Evolutionary conservation across 1,140 invertebrate genomes (phyloP), one percentile per base, ranked within the genome.

Genomic region (Polypedilum pembai): DNA sequence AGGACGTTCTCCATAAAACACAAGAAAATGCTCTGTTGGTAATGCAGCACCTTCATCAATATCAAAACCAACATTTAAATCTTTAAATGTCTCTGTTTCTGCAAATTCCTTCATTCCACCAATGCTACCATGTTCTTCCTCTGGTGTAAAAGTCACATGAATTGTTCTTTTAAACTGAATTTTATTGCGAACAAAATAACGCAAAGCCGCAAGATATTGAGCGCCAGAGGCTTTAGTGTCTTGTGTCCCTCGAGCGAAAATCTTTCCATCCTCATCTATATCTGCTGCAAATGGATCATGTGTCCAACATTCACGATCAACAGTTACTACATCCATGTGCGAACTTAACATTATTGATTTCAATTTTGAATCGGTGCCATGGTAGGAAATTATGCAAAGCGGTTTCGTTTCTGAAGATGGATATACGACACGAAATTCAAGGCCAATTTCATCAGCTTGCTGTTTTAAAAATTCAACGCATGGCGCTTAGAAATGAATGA

Each of bases 271-370:
- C 10, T 87, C 87, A 77, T 91, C 89, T 73, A 93, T 88, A 12
- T 88, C 82, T 0, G 90, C 93, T 45, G 82, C 86, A 80, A 94
- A 95, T 3, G 93, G 93, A 17, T 85, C 83, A 76, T 87, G 82
- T 0, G 80, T 85, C 87, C 87, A 89, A 75, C 84, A 86, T 76
- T 88, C 85, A 75, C 76, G 74, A 81, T 90, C 94, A 0, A 95
- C 94, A 4, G 95, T 94, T 3, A 98, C 96, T 20, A 98, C 95
- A 84, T 98, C 95, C 87, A 94, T 97, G 78, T 98, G 95, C 12
- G 94, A 96, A 80, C 96, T 96, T 1, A 98, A 86, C 40, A 96
- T 78, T 40, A 98, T 84, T 2, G 91, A 85, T 1, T 90, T 88
- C 73, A 93, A 80, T 1, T 82, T 77, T 0, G 93, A 91, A 10